Conservation (phyloP, 2,797 vertebrate genomes). For the Coregonus sp. region DNA sequence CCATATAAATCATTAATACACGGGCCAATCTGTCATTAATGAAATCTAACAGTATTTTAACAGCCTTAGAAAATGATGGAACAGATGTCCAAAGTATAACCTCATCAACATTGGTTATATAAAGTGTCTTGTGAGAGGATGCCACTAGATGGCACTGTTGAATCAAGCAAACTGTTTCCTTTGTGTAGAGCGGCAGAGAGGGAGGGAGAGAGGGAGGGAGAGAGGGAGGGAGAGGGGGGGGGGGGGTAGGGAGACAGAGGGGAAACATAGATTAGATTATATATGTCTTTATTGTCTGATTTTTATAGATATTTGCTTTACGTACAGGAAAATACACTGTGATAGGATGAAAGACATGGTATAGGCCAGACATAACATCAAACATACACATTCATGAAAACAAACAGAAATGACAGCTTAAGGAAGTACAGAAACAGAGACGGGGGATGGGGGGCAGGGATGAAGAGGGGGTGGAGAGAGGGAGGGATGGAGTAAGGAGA, state of each 20-base stretch:
- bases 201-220: slow-evolving; percentile 14
- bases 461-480: slow-evolving; percentile 2
- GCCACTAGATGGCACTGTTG: slow-evolving; percentile 72
- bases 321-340: no score
- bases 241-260: background rate
- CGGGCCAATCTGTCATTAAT: slow-evolving; percentile 62
- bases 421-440: background rate
- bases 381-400: no score
- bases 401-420: no score
- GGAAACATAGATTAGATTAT: background rate
- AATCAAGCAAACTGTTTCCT: slow-evolving; percentile 30
- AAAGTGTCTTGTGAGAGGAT: background rate
- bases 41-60: slow-evolving; percentile 61
- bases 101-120: slow-evolving; percentile 64
- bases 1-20: slow-evolving; percentile 63
- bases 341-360: no score
- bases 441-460: background rate
- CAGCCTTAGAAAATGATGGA: slow-evolving; percentile 57
- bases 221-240: slow-evolving; percentile 5
- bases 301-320: no score
- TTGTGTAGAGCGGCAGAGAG: slow-evolving; percentile 1
- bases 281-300: no score
- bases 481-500: background rate
- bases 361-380: no score
- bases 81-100: slow-evolving; percentile 71